A percentile compares a stretch with the other conserved stretches of the same genome.
Conservation (phyloP, 2,888 invertebrate species). For the Tachina lurida region DNA sequence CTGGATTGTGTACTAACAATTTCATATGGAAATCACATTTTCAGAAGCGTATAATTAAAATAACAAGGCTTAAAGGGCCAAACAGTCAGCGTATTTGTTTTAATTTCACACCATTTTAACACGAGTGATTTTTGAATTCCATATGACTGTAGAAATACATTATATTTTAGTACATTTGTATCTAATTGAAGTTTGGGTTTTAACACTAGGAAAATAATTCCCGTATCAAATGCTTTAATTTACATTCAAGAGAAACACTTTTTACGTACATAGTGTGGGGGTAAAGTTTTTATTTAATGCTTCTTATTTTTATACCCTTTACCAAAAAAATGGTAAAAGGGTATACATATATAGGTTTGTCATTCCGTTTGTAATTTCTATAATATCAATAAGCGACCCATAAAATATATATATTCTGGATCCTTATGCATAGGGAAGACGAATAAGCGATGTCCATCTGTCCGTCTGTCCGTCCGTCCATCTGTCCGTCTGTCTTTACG, state of each 20-base stretch:
- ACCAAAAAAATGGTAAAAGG: no score
- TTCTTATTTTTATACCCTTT: no score
- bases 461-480: no score
- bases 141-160: neutral
- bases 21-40: constrained; percentile 63
- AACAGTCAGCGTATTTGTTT: constrained; percentile 31
- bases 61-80: constrained; percentile 42
- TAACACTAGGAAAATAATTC: neutral
- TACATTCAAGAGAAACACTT: neutral
- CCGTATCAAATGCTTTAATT: neutral
- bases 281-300: neutral
- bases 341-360: no score
- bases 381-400: no score
- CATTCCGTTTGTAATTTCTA: no score
- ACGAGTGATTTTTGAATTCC: neutral
- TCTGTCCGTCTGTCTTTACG: no score
- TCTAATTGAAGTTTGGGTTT: neutral
- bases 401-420: no score
- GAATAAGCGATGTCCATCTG: no score
- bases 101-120: constrained; percentile 52
- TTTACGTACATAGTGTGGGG: no score
- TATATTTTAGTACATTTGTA: constrained; percentile 6
- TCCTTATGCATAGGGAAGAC: no score
- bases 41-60: constrained; percentile 63
- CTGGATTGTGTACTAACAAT: constrained; percentile 69